These are phyloP conservation scores for Acrocephalus arundinaceus DNA, from an alignment of 2,113 vertebrate species.

Conservation along the genomic window DNA sequence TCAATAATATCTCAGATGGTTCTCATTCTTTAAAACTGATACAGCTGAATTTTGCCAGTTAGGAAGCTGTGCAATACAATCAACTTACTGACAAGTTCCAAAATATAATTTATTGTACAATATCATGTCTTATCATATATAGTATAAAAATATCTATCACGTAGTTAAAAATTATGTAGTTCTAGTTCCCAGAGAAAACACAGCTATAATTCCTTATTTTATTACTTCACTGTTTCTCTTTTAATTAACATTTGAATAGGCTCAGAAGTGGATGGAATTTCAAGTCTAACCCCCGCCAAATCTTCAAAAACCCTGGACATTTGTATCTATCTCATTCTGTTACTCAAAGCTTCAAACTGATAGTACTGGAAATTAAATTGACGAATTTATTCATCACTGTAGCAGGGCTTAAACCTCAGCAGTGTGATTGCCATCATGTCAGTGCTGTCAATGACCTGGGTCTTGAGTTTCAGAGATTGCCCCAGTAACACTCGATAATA, in stretches of 20 bases:
- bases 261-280: conserved; percentile 4
- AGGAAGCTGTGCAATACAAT: neutral
- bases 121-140: neutral
- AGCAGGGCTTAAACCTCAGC: conserved; percentile 56
- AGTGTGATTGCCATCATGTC: conserved; percentile 58
- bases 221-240: neutral
- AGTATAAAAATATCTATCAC: neutral
- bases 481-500: conserved; percentile 63
- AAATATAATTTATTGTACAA: neutral
- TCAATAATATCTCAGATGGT: neutral
- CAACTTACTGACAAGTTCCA: neutral
- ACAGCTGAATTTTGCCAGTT: neutral
- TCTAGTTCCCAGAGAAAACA: conserved; percentile 10
- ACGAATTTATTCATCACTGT: conserved; percentile 62
- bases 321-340: neutral
- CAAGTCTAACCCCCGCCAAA: conserved; percentile 21
- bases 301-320: conserved; percentile 4
- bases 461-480: conserved; percentile 55
- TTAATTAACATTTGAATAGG: neutral
- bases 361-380: conserved; percentile 67
- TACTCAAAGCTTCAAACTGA: conserved; percentile 41
- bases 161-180: neutral
- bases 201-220: neutral
- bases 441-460: conserved; percentile 50
- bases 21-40: neutral